A percentile compares a stretch with the other conserved stretches of the same genome.
Evolutionary conservation across 1,140 invertebrate genomes (phyloP).

Genomic region (Zaprionus davidi): DNA sequence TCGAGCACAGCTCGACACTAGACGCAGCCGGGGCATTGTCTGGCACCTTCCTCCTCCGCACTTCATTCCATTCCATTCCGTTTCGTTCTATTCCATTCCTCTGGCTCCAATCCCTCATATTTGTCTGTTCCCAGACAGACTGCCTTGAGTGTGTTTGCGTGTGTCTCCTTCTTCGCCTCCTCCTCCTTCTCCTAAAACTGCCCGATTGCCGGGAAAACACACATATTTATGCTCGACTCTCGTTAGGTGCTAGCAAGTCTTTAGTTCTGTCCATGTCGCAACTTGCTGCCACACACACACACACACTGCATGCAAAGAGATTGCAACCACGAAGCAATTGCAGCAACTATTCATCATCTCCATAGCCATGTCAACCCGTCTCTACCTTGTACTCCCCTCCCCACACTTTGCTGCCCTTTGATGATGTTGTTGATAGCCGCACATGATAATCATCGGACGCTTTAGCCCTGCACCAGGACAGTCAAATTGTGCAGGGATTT

Average conservation of each 20-base stretch:
- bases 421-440: constrained; percentile 80
- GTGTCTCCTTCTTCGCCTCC: too few species aligned
- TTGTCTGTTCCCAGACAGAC: constrained; percentile 42
- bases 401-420: constrained; percentile 62
- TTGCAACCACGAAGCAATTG: constrained; percentile 76
- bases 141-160: neutral
- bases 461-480: constrained; percentile 37
- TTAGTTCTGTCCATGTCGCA: constrained; percentile 63
- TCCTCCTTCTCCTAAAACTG: constrained; percentile 10
- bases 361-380: constrained; percentile 4
- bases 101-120: constrained; percentile 40
- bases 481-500: constrained; percentile 45
- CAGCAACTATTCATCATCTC: constrained; percentile 56
- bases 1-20: constrained; percentile 60
- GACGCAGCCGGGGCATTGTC: constrained; percentile 66
- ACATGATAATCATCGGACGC: constrained; percentile 71
- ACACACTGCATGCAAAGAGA: constrained; percentile 47
- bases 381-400: neutral
- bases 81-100: neutral
- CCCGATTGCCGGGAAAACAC: constrained; percentile 68
- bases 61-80: constrained; percentile 8
- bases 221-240: constrained; percentile 69
- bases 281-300: constrained; percentile 20
- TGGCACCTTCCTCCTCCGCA: constrained; percentile 45
- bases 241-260: constrained; percentile 62